A percentile compares a stretch with the other conserved stretches of the same genome.
These are phyloP conservation scores for Celastrina argiolus DNA, from an alignment of 2,888 invertebrate genomes.

Conservation along the genomic window DNA sequence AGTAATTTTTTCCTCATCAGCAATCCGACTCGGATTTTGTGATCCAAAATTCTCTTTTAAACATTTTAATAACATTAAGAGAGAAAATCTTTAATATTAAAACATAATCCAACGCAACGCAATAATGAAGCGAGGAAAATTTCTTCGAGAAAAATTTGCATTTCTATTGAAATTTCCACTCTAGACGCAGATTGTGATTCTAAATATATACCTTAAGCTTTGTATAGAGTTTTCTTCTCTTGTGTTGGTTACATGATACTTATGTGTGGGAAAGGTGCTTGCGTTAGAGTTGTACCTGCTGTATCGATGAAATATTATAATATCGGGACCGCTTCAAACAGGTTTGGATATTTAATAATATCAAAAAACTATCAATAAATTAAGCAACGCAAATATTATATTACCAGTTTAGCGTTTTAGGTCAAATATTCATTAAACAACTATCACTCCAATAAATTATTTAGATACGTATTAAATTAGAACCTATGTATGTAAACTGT, in stretches of 20 bases:
- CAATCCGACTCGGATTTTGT: neutral
- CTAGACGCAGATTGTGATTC: slow-evolving; percentile 65
- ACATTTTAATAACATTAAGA: slow-evolving; percentile 6
- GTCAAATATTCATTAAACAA: no score
- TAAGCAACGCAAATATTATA: neutral
- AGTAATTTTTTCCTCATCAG: neutral
- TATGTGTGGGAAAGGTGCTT: slow-evolving; percentile 40
- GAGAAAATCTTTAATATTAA: slow-evolving; percentile 19
- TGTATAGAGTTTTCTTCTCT: slow-evolving; percentile 47
- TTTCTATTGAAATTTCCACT: slow-evolving; percentile 76
- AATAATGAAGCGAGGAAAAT: slow-evolving; percentile 61
- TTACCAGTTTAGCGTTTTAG: no score
- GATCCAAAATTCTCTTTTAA: neutral
- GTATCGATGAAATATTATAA: slow-evolving; percentile 27
- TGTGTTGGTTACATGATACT: slow-evolving; percentile 38
- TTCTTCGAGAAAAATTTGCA: slow-evolving; percentile 68
- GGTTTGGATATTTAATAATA: neutral
- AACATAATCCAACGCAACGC: slow-evolving; percentile 19
- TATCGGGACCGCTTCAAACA: neutral
- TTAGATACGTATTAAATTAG: no score
- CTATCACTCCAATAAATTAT: no score
- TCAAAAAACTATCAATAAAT: neutral
- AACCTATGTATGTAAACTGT: no score
- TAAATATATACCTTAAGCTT: slow-evolving; percentile 66
- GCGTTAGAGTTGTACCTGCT: slow-evolving; percentile 28